Conservation (phyloP, 1,140 invertebrate genomes). For the Temnothorax curvispinosus region DNA sequence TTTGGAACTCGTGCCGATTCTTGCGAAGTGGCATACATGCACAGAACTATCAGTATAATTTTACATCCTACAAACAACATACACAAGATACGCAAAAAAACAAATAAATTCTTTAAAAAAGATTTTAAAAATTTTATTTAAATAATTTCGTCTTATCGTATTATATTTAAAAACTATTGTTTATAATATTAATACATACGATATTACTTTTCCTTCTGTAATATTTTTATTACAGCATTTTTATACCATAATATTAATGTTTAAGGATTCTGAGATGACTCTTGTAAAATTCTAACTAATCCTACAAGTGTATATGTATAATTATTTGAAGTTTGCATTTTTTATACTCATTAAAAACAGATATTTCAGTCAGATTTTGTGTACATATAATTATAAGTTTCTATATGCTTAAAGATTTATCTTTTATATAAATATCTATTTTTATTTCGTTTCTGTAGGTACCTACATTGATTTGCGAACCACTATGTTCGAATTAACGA, state of each 20-base stretch:
- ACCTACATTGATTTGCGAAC: not conserved
- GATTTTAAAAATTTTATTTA: not conserved
- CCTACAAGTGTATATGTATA: not conserved
- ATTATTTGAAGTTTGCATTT: not conserved
- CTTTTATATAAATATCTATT: not conserved
- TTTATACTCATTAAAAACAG: not conserved
- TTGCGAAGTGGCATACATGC: not conserved
- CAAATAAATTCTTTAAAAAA: not conserved
- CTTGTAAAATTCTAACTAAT: not conserved
- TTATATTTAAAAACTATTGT: not conserved
- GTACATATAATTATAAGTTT: not conserved
- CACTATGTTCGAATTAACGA: not conserved
- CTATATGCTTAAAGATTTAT: not conserved
- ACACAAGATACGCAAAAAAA: not conserved
- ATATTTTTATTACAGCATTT: not conserved
- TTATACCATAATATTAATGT: not conserved
- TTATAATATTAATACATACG: not conserved
- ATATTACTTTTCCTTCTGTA: not conserved
- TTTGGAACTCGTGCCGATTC: constrained; percentile 41
- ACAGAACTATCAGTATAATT: not conserved
- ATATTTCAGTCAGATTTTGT: not conserved
- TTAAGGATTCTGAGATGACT: not conserved
- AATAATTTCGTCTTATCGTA: not conserved
- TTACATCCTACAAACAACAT: not conserved
- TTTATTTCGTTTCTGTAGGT: not conserved